phyloP scores from a whole-genome alignment of 2,113 vertebrate species.

The Petaurus breviceps region DNA sequence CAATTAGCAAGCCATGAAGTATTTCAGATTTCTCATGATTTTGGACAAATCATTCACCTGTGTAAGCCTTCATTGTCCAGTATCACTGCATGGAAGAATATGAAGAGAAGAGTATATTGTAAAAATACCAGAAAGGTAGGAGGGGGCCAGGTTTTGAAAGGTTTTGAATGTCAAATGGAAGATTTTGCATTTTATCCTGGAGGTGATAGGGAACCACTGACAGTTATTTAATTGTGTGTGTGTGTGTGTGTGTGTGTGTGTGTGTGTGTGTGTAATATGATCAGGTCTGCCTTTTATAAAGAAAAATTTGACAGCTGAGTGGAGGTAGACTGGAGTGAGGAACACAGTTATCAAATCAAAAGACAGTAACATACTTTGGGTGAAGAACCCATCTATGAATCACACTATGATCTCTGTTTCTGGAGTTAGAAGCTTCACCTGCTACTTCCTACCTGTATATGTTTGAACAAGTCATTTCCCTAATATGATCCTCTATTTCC shows the following conservation, averaged over 20 bases:
- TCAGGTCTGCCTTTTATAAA: not conserved
- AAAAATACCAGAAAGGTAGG: not conserved
- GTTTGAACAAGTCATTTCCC: not conserved
- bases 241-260: no score
- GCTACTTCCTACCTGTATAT: not conserved
- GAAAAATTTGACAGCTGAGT: not conserved
- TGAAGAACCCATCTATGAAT: not conserved
- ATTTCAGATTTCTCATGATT: not conserved
- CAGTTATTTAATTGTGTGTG: no score
- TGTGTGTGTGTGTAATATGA: not conserved
- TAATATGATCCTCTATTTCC: not conserved
- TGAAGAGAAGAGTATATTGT: not conserved
- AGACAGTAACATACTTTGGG: not conserved
- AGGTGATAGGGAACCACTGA: not conserved
- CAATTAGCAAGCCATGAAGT: not conserved
- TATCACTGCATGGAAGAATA: not conserved
- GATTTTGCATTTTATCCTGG: not conserved
- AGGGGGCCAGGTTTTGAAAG: not conserved
- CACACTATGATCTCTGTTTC: not conserved
- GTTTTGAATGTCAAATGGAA: not conserved
- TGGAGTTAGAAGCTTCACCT: not conserved
- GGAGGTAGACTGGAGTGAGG: not conserved
- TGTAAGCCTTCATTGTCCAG: not conserved
- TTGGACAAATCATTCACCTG: not conserved
- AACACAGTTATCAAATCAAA: not conserved